Evolutionary conservation across 2,797 vertebrate genomes (phyloP).

Genomic region (Denticeps clupeoides): DNA sequence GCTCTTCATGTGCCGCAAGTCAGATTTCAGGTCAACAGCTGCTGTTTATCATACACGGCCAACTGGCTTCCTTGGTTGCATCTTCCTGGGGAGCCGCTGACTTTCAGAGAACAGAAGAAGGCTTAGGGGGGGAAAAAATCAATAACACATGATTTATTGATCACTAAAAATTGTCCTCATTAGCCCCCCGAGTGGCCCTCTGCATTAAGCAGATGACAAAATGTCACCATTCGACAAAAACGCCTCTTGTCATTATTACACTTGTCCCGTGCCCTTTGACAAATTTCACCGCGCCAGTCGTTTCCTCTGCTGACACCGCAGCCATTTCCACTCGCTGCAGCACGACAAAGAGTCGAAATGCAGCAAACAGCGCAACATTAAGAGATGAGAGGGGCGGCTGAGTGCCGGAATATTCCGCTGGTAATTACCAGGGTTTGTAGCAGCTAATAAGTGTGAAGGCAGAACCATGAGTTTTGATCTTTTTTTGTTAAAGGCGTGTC

Average conservation of each 20-base stretch:
- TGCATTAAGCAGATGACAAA: conserved; percentile 67
- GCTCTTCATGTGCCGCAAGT: not conserved
- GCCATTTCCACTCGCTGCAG: too few species aligned
- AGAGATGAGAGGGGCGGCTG: not conserved
- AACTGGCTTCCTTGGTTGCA: conserved; percentile 20
- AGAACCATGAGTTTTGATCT: conserved; percentile 19
- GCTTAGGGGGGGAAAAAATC: conserved; percentile 56
- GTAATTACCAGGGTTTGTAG: conserved; percentile 8
- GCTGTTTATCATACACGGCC: conserved; percentile 19
- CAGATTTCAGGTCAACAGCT: conserved; percentile 23
- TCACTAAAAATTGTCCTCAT: conserved; percentile 67
- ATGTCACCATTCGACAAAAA: conserved; percentile 50
- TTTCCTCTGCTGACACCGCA: too few species aligned
- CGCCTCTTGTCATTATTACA: conserved; percentile 14
- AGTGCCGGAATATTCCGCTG: conserved; percentile 9
- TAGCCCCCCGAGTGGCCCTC: conserved; percentile 65
- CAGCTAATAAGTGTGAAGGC: conserved; percentile 19
- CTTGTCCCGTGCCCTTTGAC: too few species aligned
- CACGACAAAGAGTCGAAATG: conserved; percentile 2
- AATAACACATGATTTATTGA: conserved; percentile 77
- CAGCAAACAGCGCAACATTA: conserved; percentile 15
- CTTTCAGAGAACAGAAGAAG: conserved; percentile 65
- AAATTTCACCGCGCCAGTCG: too few species aligned
- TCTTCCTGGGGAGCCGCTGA: conserved; percentile 41
- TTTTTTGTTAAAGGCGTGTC: conserved; percentile 16